Conservation (phyloP, 2,888 invertebrate species). For the Tetropium fuscum region DNA sequence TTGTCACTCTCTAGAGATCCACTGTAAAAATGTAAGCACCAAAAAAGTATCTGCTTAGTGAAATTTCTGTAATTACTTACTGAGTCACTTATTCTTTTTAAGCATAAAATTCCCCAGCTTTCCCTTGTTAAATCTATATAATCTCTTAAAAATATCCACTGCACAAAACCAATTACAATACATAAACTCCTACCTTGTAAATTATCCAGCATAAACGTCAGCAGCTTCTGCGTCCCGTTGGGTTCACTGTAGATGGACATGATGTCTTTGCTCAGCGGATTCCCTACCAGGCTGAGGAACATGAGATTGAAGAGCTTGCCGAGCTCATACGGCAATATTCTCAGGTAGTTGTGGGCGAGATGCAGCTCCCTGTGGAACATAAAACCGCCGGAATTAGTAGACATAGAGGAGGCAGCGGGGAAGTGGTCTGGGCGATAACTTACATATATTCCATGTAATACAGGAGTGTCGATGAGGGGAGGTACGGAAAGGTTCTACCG, state of each 20-base stretch:
- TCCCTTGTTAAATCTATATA: too few relatives aligned
- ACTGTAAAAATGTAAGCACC: too few relatives aligned
- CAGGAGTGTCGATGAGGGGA: slow-evolving; percentile 6
- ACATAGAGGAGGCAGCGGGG: too few relatives aligned
- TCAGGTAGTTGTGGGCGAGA: slow-evolving; percentile 93
- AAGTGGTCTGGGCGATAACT: slow-evolving; percentile 1
- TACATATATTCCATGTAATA: slow-evolving; percentile 22
- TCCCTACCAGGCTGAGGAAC: slow-evolving; percentile 91
- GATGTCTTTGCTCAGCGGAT: slow-evolving; percentile 94
- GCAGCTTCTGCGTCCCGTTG: slow-evolving; percentile 94
- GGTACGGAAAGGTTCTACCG: background rate
- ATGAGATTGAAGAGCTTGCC: slow-evolving; percentile 98
- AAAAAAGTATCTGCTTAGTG: too few relatives aligned
- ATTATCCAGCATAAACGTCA: slow-evolving; percentile 96
- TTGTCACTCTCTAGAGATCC: too few relatives aligned
- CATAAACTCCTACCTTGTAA: slow-evolving; percentile 84
- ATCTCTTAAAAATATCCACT: background rate
- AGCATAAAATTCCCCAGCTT: too few relatives aligned
- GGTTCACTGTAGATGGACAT: slow-evolving; percentile 91
- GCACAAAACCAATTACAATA: too few relatives aligned
- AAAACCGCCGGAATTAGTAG: background rate
- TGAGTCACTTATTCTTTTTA: too few relatives aligned
- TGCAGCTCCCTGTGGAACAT: slow-evolving; percentile 84
- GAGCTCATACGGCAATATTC: slow-evolving; percentile 95
- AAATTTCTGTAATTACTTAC: too few relatives aligned